A percentile compares a stretch with the other conserved stretches of the same genome.
phyloP scores from a whole-genome alignment of 2,113 vertebrate genomes.

The Glaucidium brasilianum region DNA sequence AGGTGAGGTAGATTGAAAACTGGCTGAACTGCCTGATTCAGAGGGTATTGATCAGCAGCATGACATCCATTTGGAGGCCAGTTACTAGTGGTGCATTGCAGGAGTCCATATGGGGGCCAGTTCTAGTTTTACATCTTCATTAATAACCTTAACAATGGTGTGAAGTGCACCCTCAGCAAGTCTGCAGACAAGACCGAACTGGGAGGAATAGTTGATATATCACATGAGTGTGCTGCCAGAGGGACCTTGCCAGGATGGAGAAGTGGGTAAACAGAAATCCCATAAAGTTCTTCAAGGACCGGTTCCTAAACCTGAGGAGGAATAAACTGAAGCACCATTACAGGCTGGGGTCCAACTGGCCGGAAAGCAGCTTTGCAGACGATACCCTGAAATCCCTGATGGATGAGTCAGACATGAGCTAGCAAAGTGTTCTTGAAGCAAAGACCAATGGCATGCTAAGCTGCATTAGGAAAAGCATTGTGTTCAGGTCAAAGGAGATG shows the following conservation, averaged over 20 bases:
- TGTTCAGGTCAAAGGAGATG: background rate
- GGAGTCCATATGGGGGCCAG: background rate
- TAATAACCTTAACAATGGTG: background rate
- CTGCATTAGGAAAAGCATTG: background rate
- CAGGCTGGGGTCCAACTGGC: background rate
- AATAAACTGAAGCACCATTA: background rate
- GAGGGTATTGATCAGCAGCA: background rate
- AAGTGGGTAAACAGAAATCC: background rate
- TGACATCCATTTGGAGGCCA: background rate
- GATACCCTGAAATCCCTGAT: background rate
- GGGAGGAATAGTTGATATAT: background rate
- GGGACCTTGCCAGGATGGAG: background rate
- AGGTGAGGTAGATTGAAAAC: background rate
- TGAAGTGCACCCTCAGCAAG: background rate
- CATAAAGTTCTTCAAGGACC: background rate
- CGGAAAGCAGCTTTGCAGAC: background rate
- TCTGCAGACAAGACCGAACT: background rate
- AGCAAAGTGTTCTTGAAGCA: background rate
- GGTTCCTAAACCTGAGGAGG: background rate
- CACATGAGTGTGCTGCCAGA: background rate
- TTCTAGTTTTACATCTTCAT: background rate
- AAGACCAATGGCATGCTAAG: background rate
- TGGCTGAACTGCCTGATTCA: background rate
- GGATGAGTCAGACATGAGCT: background rate
- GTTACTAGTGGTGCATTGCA: background rate